These are phyloP conservation scores for Microplitis mediator DNA, from an alignment of 1,140 invertebrate genomes.

Conservation along the genomic window DNA sequence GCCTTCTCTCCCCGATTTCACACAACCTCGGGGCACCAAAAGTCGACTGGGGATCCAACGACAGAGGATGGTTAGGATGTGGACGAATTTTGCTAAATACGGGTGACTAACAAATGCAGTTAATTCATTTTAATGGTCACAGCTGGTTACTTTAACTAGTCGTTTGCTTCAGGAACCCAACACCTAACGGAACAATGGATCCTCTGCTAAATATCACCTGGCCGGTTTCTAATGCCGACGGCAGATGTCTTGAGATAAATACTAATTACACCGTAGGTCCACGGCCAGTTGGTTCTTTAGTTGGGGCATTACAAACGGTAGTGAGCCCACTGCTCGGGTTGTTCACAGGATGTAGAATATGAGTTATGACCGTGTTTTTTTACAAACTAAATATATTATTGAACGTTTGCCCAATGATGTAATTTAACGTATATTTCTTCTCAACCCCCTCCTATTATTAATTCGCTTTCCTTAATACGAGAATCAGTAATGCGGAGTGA, in stretches of 20 bases:
- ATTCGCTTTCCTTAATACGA: too few relatives aligned
- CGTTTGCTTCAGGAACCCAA: neutral
- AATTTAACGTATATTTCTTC: too few relatives aligned
- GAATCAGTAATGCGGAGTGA: too few relatives aligned
- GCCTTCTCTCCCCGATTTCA: neutral
- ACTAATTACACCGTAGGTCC: neutral
- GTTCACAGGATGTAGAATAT: too few relatives aligned
- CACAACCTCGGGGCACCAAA: neutral
- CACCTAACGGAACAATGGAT: neutral
- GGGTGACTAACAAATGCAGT: too few relatives aligned
- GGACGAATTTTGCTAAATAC: slow-evolving; percentile 9
- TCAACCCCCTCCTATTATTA: too few relatives aligned
- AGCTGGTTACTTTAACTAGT: too few relatives aligned
- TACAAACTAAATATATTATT: too few relatives aligned
- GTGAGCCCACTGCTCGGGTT: neutral
- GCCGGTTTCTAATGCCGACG: neutral
- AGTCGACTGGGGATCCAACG: neutral
- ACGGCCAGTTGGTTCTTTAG: neutral
- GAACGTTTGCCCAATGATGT: too few relatives aligned
- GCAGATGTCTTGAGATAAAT: neutral
- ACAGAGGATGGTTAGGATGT: neutral
- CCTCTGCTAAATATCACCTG: slow-evolving; percentile 1
- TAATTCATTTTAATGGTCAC: too few relatives aligned
- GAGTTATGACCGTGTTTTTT: too few relatives aligned
- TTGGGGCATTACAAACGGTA: neutral